Evolutionary conservation across 1,140 invertebrate genomes (phyloP), one percentile per base, ranked within the genome.

Genomic region (Ceratina australensis): DNA sequence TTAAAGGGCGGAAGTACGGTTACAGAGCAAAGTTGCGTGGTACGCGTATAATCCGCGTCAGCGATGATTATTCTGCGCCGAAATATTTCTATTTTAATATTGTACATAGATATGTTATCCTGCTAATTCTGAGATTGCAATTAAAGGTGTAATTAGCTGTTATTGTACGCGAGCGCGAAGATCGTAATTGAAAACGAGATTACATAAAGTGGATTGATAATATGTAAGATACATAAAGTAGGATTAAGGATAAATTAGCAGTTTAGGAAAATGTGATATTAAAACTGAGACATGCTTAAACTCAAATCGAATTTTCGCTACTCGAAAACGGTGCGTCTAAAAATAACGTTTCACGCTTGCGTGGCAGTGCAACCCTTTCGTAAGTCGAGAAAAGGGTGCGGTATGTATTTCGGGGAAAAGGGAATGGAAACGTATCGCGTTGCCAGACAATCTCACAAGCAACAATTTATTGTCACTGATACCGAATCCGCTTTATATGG

Each of bases 1-100:
- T 78, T 78, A 78, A 78, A 78, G 76, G 69, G 69, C 69, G 76
- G 76, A 78, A 78, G 60, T 59, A 56, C 57, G 52, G 76, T 72
- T 78, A 64, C 52, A 59, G 56, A 72, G 63, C 59, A 12, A 72
- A 64, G n/a, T 64, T n/a, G 7, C 59, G 57, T 18, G 1, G 18
- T 33, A 15, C 20, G n/a, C 18, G n/a, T 49, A 57, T 64, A 60
- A 22, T 13, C 68, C 16, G 15, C 57, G 20, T 8, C 16, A 64
- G 24, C 50, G 28, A 59, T 64, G 72, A 60, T 67, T 16, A 18
- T 22, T 7, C 3, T 33, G 5, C 20, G 26, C 33, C 15, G 33
- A 65, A 56, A 56, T 16, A 22, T 26, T 63, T 61, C 59, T 68
- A 60, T 49, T 15, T 57, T 57, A 18, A 72, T 10, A 20, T 42